Base-by-base conservation (phyloP, 2,797 vertebrate genomes). In the Pitangus sulphuratus region DNA sequence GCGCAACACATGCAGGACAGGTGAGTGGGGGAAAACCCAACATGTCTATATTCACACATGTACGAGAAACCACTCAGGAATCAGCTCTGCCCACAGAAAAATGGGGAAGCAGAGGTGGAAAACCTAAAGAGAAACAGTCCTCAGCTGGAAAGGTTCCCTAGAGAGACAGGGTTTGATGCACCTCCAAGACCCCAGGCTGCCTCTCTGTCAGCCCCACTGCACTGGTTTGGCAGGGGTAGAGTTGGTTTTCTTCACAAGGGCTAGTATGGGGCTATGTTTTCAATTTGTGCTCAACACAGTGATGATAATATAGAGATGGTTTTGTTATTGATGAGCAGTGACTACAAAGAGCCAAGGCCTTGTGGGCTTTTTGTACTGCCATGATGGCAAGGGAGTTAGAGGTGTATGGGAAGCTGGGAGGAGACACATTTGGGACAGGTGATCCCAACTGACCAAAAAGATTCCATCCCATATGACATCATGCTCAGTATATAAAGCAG, bases 1-100 rank as follows among this genome's bases (percentile, higher is more conserved):
- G 16, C 22, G 9, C 1, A 6, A 14, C 26, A 12, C 20, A 4
- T 7, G 3, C 19, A 75, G 45, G 8, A 42, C 18, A 45, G 14
- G 4, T 11, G 24, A 72, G 26, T 1, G 2, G 26, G 47, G 42
- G 8, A 6, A 69, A 51, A 26, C 11, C 21, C 28, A 68, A 30
- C 3, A 7, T 0, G 1, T 45, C 16, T 48, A 3, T 17, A 33
- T n/a, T 47, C 65, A 40, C 22, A 37, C 1, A 0, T 1, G 3
- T 17, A 19, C 0, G 0, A 54, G 28, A 31, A 89, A 30, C 11
- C 1, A 0, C 60, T 50, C 7, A 6, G 31, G 47, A 9, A 40
- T 44, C 54, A 74, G 22, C 31, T 66, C 51, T 70, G 44, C 25
- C 22, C 1, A 0, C 19, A 35, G 18, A 28, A 11, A 48, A 15